Percentiles rank a stretch among this genome's conserved stretches.
Conservation (phyloP, 2,797 vertebrate species). For the Adrianichthys oophorus region DNA sequence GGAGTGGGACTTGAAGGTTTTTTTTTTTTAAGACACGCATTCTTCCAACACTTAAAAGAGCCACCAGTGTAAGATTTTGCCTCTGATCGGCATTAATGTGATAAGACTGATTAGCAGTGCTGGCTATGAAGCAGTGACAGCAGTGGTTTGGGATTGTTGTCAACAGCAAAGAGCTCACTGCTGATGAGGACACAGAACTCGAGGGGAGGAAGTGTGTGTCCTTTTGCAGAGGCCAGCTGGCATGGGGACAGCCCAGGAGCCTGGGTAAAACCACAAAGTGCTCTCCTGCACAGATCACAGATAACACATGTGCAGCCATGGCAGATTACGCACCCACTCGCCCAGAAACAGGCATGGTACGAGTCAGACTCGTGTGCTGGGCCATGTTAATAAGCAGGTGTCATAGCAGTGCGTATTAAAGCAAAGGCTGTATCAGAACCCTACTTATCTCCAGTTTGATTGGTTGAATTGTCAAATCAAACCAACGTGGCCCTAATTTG, state of each 20-base stretch:
- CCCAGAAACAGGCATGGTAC: conserved; percentile 4
- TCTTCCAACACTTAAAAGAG: conserved; percentile 21
- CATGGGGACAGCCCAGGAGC: conserved; percentile 19
- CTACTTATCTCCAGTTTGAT: conserved; percentile 15
- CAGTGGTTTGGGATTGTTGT: conserved; percentile 61
- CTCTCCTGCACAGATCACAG: conserved; percentile 21
- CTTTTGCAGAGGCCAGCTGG: conserved; percentile 40
- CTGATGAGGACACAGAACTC: conserved; percentile 10
- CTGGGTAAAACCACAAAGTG: conserved; percentile 35
- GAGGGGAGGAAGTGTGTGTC: background rate
- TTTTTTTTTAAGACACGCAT: no score
- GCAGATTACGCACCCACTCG: conserved; percentile 41
- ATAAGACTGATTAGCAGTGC: conserved; percentile 47
- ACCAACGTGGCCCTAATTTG: no score
- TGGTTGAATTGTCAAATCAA: no score
- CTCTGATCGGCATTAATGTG: conserved; percentile 7
- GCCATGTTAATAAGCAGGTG: conserved; percentile 36
- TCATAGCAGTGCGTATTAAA: conserved; percentile 31
- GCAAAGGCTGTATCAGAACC: conserved; percentile 17
- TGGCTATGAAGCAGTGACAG: conserved; percentile 62
- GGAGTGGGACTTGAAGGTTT: no score
- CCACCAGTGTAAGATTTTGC: conserved; percentile 42
- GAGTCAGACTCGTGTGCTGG: conserved; percentile 8
- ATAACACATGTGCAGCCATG: conserved; percentile 42
- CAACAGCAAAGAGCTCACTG: conserved; percentile 42